Percentiles rank a stretch among this genome's conserved stretches.
Evolutionary conservation across 2,888 invertebrate genomes (phyloP).

Genomic region (Sinhomidia bicolor): DNA sequence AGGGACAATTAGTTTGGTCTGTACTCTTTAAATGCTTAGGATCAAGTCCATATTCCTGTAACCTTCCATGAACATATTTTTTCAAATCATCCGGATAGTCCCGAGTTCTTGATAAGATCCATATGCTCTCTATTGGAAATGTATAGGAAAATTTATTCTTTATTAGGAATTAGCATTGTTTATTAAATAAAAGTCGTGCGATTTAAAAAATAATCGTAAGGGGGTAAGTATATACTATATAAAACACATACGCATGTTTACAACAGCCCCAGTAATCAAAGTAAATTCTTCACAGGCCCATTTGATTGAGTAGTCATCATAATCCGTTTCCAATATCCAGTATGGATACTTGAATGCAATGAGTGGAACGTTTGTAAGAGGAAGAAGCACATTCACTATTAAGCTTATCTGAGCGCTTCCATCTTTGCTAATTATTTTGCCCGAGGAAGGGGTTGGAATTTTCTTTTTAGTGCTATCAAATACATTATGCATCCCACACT

Average conservation of each 20-base stretch:
- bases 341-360: constrained; percentile 43
- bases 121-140: constrained; percentile 48
- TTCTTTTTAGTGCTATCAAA: constrained; percentile 26
- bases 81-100: constrained; percentile 8
- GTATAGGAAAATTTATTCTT: no score
- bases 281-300: constrained; percentile 40
- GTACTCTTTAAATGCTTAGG: not conserved
- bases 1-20: constrained; percentile 34
- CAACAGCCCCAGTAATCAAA: not conserved
- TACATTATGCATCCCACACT: not conserved
- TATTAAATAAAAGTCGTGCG: no score
- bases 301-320: constrained; percentile 54
- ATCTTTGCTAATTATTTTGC: constrained; percentile 24
- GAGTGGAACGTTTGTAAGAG: not conserved
- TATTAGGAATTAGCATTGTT: no score
- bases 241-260: constrained; percentile 43
- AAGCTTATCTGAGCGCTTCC: constrained; percentile 32
- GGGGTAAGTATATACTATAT: no score
- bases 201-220: no score
- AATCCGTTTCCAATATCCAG: constrained; percentile 55
- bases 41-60: constrained; percentile 19
- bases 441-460: not conserved
- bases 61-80: not conserved
- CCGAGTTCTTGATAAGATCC: constrained; percentile 40
- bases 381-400: not conserved